Base-by-base conservation (phyloP, 2,113 vertebrate species). In the Podarcis raffonei region DNA sequence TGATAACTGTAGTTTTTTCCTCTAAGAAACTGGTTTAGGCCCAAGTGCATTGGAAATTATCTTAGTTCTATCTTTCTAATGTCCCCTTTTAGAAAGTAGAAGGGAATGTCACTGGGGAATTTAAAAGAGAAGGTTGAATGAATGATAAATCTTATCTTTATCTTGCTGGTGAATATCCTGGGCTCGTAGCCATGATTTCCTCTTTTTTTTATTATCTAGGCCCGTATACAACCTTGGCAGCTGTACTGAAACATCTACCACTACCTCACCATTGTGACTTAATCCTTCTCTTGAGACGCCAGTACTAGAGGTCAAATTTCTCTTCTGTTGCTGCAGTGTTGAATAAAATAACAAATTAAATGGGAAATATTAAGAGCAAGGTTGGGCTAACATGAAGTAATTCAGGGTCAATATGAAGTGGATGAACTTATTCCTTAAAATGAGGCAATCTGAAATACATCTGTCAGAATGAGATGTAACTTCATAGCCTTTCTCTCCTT, bases 91-190 rank as follows among this genome's bases (percentile, higher is more conserved):
- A 37, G 11, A 86, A 89, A 72, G 5, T 89, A 90, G 76, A 90
- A 15, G 32, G 78, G 90, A 84, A 91, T 71, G 69, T 72, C 37
- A 75, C 62, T 80, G 57, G n/a, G 32, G 12, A 77, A 87, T 57
- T 94, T 1, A 80, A 59, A 57, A n/a, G 39, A n/a, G 87, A 75
- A 83, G 25, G 68, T 39, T 90, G 23, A 92, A 69, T 59, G 88
- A 90, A 91, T 87, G 82, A 62, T 57, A 86, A 81, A 22, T 8
- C 1, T 89, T 90, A 85, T 7, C 48, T 81, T n/a, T 22, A 18
- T 23, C 77, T 11, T 35, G 35, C 57, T 74, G 57, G 80, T 82
- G 57, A 86, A 11, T 42, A 88, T n/a, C 83, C 27, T 86, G n/a
- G 80, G 27, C n/a, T 85, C 72, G 23, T 2, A 83, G 66, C 20